Evolutionary conservation across 2,113 vertebrate species (phyloP), one percentile per base, ranked within the genome.

Genomic region (Lamprotornis superbus): DNA sequence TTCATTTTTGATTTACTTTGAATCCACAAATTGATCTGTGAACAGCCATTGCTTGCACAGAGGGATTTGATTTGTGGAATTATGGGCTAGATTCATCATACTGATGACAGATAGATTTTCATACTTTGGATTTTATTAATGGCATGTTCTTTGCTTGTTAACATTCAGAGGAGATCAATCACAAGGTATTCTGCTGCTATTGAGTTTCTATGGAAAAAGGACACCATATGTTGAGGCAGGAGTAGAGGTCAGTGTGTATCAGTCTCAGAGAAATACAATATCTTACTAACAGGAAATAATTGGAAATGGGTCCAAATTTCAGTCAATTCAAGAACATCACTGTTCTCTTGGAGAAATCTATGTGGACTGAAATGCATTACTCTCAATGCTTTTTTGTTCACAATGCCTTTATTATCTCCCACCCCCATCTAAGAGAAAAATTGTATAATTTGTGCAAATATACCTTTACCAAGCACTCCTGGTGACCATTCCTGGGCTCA

Each of bases 1-100:
- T 73, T 96, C 71, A 81, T 71, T 96, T 96, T 94, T 95, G n/a
- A 96, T 93, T 96, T 95, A 92, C 77, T 95, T 81, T 84, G 91
- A 92, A 89, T 87, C 52, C 77, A 91, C 83, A 96, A 96, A 96
- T 83, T 93, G 89, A 94, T 89, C 73, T 94, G 65, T 84, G 92
- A 93, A 85, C 74, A 94, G 63, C 55, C 61, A 60, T 87, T 94
- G 83, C 86, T 91, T 94, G 94, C 91, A 92, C 74, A 91, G 90
- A 75, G 78, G 94, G 95, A 94, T 96, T 92, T 96, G 87, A 94
- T 97, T 94, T 96, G 83, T 94, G 50, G 87, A 96, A 94, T 95
- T 96, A 94, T 67, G 63, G 63, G 57, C 30, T 83, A 87, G 77
- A 92, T 95, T 93, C 81, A 93, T 96, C 96, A 96, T 92, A 35